Evolutionary conservation across 2,888 invertebrate genomes (phyloP).

Genomic region (Nebria salina): DNA sequence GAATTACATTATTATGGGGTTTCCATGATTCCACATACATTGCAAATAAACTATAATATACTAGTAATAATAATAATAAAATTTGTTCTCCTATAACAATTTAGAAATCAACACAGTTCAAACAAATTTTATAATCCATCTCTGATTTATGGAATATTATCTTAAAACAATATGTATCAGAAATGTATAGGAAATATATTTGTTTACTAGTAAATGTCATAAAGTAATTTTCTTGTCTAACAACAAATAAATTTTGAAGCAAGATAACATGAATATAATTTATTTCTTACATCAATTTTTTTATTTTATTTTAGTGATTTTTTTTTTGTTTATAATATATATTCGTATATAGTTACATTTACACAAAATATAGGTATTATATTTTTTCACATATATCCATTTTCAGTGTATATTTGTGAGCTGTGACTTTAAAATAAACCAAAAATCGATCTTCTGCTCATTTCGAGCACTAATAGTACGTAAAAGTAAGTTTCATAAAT

Average conservation of each 20-base stretch:
- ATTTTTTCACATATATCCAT: conserved; percentile 38
- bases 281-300: conserved; percentile 40
- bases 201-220: background rate
- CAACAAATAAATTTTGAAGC: conserved; percentile 39
- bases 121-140: conserved; percentile 6
- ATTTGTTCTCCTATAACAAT: background rate
- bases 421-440: conserved; percentile 33
- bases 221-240: conserved; percentile 21
- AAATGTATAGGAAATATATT: background rate
- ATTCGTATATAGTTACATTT: conserved; percentile 43
- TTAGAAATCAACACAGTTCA: background rate
- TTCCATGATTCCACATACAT: conserved; percentile 22
- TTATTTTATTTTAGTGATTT: conserved; percentile 31
- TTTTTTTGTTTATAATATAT: conserved; percentile 27
- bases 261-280: conserved; percentile 46
- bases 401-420: conserved; percentile 33
- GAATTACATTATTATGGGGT: conserved; percentile 8
- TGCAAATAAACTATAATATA: background rate
- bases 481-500: background rate
- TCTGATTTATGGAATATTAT: background rate
- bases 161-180: background rate
- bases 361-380: conserved; percentile 46
- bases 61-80: background rate
- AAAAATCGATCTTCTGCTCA: conserved; percentile 32
- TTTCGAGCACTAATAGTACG: background rate